Percentiles rank a stretch among this genome's conserved stretches.
Conservation (phyloP, 2,888 invertebrate genomes). For the Stomorhina lunata region DNA sequence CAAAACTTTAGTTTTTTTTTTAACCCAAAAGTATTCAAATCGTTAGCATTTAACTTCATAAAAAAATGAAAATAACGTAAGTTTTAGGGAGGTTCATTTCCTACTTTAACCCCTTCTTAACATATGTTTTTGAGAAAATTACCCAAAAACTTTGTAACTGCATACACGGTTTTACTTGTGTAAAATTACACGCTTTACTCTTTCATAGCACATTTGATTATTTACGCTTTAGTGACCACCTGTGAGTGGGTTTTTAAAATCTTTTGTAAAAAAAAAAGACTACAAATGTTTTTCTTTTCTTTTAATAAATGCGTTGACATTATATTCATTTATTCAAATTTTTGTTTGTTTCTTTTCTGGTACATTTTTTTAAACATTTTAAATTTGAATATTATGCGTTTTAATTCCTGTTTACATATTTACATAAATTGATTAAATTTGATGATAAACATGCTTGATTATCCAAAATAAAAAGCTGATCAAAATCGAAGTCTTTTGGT, state of each 20-base stretch:
- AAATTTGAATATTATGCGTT: conserved; percentile 39
- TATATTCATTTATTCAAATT: conserved; percentile 34
- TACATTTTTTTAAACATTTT: conserved; percentile 23
- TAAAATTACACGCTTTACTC: neutral
- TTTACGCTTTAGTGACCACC: conserved; percentile 78
- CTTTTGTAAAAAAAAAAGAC: neutral
- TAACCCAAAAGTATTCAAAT: too few relatives aligned
- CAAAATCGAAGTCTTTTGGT: neutral
- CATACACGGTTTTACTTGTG: neutral
- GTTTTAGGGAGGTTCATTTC: neutral
- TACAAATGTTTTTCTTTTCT: conserved; percentile 22
- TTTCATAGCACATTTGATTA: conserved; percentile 69
- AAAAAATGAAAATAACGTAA: neutral
- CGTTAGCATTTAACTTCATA: neutral
- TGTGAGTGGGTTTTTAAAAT: conserved; percentile 67
- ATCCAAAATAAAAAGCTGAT: neutral
- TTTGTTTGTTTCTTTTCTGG: neutral
- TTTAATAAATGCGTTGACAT: conserved; percentile 59
- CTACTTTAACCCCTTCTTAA: conserved; percentile 42
- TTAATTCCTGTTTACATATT: conserved; percentile 38
- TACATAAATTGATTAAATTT: conserved; percentile 53
- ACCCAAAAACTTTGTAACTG: neutral
- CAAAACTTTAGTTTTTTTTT: conserved; percentile 15
- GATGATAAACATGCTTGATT: conserved; percentile 37
- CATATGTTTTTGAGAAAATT: neutral